Conservation (phyloP, 2,888 invertebrate species). For the Hartigia nigra region DNA sequence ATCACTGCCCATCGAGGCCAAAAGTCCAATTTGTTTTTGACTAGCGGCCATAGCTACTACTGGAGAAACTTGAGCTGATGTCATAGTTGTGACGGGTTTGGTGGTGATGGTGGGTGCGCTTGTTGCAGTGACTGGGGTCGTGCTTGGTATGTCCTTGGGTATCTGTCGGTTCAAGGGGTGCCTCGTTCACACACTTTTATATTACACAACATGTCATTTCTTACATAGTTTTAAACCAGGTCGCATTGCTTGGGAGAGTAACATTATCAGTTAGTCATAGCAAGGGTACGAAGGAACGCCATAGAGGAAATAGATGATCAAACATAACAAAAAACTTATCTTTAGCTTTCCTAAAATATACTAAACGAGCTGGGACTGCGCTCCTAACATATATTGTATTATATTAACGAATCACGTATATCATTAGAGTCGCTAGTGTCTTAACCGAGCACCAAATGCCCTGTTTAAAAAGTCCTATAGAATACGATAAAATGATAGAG, state of each 20-base stretch:
- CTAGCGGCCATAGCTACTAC: constrained; percentile 56
- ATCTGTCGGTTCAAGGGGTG: constrained; percentile 69
- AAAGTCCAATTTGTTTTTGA: constrained; percentile 59
- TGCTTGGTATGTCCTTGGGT: constrained; percentile 69
- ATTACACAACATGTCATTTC: constrained; percentile 18
- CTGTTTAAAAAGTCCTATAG: too few species aligned
- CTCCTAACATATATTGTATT: neutral
- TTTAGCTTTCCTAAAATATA: neutral
- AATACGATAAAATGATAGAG: too few species aligned
- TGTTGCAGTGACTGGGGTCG: constrained; percentile 65
- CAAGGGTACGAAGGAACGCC: neutral
- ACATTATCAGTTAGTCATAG: constrained; percentile 3
- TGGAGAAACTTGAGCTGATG: constrained; percentile 56
- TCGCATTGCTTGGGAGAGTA: constrained; percentile 2
- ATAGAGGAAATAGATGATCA: neutral
- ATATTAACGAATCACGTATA: neutral
- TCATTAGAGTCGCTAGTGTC: neutral
- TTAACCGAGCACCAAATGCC: neutral
- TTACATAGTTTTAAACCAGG: neutral
- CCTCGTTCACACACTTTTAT: constrained; percentile 58
- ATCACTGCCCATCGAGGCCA: constrained; percentile 51
- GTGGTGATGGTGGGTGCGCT: constrained; percentile 64
- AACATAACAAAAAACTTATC: neutral
- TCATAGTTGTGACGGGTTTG: constrained; percentile 57
- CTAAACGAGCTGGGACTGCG: neutral